Evolutionary conservation across 1,140 invertebrate genomes (phyloP).

Genomic region (Triops cancriformis): DNA sequence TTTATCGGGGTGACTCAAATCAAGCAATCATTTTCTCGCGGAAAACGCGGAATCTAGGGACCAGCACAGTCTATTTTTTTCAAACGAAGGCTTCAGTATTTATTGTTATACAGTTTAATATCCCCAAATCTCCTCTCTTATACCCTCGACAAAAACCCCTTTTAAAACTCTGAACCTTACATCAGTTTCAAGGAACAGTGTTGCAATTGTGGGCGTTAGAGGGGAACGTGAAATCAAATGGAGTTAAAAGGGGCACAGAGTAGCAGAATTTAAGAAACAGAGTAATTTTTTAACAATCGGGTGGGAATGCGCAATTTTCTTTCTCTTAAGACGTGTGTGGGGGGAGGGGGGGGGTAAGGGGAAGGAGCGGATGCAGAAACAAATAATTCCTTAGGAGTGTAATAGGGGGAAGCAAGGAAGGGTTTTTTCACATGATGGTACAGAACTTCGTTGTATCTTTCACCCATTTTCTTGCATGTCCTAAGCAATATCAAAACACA

Average conservation of each 20-base stretch:
- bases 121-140: not conserved
- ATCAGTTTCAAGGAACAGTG: not conserved
- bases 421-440: not conserved
- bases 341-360: not conserved
- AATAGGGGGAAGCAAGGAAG: not conserved
- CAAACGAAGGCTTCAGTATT: constrained; percentile 6
- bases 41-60: not conserved
- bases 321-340: not conserved
- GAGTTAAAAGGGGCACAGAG: not conserved
- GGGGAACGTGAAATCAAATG: not conserved
- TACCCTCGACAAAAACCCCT: not conserved
- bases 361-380: no score
- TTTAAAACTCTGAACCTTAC: not conserved
- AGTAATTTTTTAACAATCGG: not conserved
- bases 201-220: not conserved
- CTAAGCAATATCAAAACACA: not conserved
- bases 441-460: constrained; percentile 14
- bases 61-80: not conserved
- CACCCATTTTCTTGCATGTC: not conserved
- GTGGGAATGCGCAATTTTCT: not conserved
- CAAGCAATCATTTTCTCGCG: no score
- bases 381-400: not conserved
- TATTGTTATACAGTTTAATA: not conserved
- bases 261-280: not conserved
- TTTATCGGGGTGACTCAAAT: no score